Evolutionary conservation across 2,797 vertebrate species (phyloP).

Genomic region (Pseudochaenichthys georgianus): DNA sequence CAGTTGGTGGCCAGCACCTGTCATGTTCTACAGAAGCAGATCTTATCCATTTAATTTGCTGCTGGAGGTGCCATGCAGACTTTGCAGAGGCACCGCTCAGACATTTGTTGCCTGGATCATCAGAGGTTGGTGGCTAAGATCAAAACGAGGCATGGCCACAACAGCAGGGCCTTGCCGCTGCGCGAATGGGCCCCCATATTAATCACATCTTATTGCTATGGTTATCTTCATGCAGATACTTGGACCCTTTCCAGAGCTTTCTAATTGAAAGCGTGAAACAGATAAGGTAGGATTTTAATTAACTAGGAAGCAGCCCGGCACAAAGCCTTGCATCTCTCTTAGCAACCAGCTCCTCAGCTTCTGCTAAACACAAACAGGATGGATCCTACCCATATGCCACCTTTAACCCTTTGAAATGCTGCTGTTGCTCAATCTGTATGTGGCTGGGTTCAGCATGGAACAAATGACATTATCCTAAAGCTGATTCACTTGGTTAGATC

Average conservation of each 20-base stretch:
- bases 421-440: slow-evolving; percentile 30
- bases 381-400: slow-evolving; percentile 67
- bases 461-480: slow-evolving; percentile 31
- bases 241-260: slow-evolving; percentile 75
- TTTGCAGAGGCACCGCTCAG: slow-evolving; percentile 22
- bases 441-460: slow-evolving; percentile 23
- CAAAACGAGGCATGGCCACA: slow-evolving; percentile 56
- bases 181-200: slow-evolving; percentile 56
- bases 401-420: slow-evolving; percentile 59
- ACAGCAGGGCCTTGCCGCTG: slow-evolving; percentile 66
- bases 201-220: slow-evolving; percentile 78
- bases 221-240: slow-evolving; percentile 73
- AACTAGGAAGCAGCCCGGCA: slow-evolving; percentile 74
- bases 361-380: slow-evolving; percentile 66
- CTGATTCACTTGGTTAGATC: slow-evolving; percentile 14
- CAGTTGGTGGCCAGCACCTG: slow-evolving; percentile 70
- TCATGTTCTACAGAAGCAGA: slow-evolving; percentile 46
- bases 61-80: slow-evolving; percentile 52
- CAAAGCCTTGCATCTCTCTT: slow-evolving; percentile 77
- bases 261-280: slow-evolving; percentile 84
- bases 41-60: slow-evolving; percentile 67
- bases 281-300: slow-evolving; percentile 84
- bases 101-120: slow-evolving; percentile 50
- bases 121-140: slow-evolving; percentile 45
- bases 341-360: slow-evolving; percentile 80